Base-by-base conservation (phyloP, 2,888 invertebrate genomes). In the Drosophila paracracens region DNA sequence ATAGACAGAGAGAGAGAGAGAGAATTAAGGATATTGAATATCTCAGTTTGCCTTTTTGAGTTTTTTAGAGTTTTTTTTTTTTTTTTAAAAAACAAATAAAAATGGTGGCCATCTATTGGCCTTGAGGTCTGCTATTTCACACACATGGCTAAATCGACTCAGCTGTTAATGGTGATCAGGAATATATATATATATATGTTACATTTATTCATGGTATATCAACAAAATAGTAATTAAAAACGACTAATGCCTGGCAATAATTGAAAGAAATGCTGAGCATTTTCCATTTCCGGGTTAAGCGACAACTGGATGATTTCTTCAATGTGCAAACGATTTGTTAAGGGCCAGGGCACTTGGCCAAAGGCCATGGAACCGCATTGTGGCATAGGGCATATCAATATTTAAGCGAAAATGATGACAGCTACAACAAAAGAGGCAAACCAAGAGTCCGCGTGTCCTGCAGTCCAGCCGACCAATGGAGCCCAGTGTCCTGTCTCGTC, bases 401-500 rank as follows among this genome's bases (percentile, higher is more conserved):
- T 77, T 77, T 70, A 69, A 74, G 54, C 66, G 65, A 65, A 76
- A 76, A 77, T 76, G 63, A 76, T 70, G 81, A 76, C 53, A 59
- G 59, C 54, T 60, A 62, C 58, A 70, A 53, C 62, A 64, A 58
- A 56, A 58, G 35, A 35, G 65, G 16, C 60, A 48, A 38, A 25
- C 51, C 61, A 51, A 40, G 21, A 53, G 46, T 25, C 46, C 16
- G 21, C 46, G 2, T 4, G 13, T 46, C 46, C 46, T 13, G 13
- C 29, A 31, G 63, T 57, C 71, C 53, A 43, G 18, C 6, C 35
- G 74, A 51, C 60, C 54, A 35, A 62, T 35, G 43, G 50, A 56
- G 43, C 54, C 54, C 57, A 21, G 40, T 31, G 40, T 52, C 40
- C 53, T 70, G 88, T 74, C 87, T 82, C 89, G 90, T 85, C 79